These are phyloP conservation scores for Dicaeum eximium DNA, from an alignment of 2,113 vertebrate species.

Conservation along the genomic window DNA sequence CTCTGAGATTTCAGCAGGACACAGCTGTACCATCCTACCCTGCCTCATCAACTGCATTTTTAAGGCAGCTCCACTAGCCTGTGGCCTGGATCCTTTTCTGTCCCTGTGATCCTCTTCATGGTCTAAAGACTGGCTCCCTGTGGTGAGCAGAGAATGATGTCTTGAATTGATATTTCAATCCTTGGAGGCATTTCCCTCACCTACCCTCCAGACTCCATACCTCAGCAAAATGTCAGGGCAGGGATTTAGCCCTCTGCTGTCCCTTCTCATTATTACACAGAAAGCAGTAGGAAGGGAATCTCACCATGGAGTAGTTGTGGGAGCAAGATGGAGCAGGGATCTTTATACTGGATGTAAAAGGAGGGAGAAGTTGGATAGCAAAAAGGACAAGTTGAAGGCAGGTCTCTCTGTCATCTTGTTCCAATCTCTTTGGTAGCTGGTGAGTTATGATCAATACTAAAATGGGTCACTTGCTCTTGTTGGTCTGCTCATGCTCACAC, in stretches of 20 bases:
- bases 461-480: fast-evolving
- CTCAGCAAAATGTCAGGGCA: neutral
- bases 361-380: neutral
- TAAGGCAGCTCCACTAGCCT: neutral
- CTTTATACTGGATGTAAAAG: neutral
- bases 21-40: neutral
- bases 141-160: neutral
- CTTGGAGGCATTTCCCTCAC: neutral
- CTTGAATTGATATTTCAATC: neutral
- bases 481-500: neutral
- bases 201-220: neutral
- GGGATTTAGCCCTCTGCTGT: neutral
- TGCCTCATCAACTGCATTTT: neutral
- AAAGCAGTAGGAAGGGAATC: neutral
- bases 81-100: neutral
- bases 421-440: neutral
- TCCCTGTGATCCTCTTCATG: neutral
- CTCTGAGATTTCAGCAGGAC: neutral
- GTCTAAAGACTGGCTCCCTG: neutral
- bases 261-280: neutral
- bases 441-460: neutral
- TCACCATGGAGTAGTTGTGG: neutral
- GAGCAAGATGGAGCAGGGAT: neutral
- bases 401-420: neutral
- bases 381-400: neutral